Evolutionary conservation across 2,888 invertebrate genomes (phyloP).

Genomic region (Oligia latruncula): DNA sequence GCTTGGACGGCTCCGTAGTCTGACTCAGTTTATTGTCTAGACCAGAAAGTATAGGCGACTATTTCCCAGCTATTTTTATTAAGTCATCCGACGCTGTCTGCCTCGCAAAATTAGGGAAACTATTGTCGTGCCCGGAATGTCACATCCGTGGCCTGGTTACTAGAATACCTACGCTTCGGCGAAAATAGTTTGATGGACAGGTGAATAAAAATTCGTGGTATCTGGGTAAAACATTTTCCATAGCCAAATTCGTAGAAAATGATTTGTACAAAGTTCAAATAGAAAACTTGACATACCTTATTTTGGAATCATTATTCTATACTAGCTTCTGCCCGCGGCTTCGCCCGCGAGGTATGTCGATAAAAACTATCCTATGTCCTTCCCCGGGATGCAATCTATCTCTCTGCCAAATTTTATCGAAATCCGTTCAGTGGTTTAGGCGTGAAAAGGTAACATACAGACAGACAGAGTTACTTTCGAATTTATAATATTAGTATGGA

Average conservation of each 20-base stretch:
- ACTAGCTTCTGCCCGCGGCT: too few species aligned
- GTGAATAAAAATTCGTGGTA: slow-evolving; percentile 34
- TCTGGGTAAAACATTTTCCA: background rate
- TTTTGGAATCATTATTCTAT: background rate
- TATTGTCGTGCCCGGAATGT: slow-evolving; percentile 55
- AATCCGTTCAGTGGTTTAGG: too few species aligned
- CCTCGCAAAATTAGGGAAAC: slow-evolving; percentile 51
- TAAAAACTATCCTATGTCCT: too few species aligned
- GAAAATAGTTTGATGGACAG: slow-evolving; percentile 58
- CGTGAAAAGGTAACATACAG: too few species aligned
- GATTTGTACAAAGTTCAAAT: background rate
- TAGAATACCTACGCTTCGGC: slow-evolving; percentile 44
- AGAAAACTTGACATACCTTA: background rate
- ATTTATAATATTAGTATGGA: too few species aligned
- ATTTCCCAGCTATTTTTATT: slow-evolving; percentile 49
- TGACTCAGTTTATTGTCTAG: slow-evolving; percentile 46
- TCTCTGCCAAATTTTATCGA: too few species aligned
- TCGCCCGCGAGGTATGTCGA: too few species aligned
- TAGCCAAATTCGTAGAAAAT: slow-evolving; percentile 3
- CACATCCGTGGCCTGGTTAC: slow-evolving; percentile 50
- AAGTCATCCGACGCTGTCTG: slow-evolving; percentile 36
- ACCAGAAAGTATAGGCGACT: slow-evolving; percentile 22
- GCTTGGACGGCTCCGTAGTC: slow-evolving; percentile 4
- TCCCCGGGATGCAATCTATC: too few species aligned
- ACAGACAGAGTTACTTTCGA: too few species aligned